phyloP scores from a whole-genome alignment of 2,113 vertebrate species.

The Boleophthalmus pectinirostris region DNA sequence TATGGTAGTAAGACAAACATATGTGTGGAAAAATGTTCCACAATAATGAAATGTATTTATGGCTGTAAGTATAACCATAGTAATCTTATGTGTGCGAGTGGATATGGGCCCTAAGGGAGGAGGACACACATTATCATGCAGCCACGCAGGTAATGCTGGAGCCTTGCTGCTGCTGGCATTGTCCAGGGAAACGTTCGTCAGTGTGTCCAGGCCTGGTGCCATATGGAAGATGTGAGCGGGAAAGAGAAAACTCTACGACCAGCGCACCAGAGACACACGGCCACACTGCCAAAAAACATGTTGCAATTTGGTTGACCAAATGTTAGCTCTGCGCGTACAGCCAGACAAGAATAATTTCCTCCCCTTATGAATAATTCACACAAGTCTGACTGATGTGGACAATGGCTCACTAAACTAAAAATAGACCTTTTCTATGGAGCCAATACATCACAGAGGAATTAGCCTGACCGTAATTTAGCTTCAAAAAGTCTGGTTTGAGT shows the following conservation, averaged over 20 bases:
- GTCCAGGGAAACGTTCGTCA: constrained; percentile 72
- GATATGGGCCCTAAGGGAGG: constrained; percentile 38
- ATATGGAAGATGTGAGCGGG: constrained; percentile 66
- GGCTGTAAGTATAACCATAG: constrained; percentile 25
- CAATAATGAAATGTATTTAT: constrained; percentile 30
- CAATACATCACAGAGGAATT: constrained; percentile 22
- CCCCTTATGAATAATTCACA: constrained; percentile 58
- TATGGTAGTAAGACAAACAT: background rate
- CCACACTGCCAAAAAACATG: constrained; percentile 50
- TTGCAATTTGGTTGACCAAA: constrained; percentile 68
- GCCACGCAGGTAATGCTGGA: constrained; percentile 54
- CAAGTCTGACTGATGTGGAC: constrained; percentile 47
- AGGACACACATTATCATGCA: constrained; percentile 15
- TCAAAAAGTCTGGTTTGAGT: background rate
- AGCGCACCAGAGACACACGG: constrained; percentile 49
- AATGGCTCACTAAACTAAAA: constrained; percentile 41
- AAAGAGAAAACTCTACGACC: constrained; percentile 38
- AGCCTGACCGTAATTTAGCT: background rate
- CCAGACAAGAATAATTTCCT: constrained; percentile 49
- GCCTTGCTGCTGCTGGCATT: constrained; percentile 64
- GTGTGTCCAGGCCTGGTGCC: constrained; percentile 59
- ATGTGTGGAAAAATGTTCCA: constrained; percentile 2
- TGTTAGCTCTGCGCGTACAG: constrained; percentile 59
- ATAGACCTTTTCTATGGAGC: constrained; percentile 15
- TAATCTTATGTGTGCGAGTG: constrained; percentile 28